Percentiles rank a stretch among this genome's conserved stretches.
Conservation (phyloP, 2,888 invertebrate species). For the Macaria notata region DNA sequence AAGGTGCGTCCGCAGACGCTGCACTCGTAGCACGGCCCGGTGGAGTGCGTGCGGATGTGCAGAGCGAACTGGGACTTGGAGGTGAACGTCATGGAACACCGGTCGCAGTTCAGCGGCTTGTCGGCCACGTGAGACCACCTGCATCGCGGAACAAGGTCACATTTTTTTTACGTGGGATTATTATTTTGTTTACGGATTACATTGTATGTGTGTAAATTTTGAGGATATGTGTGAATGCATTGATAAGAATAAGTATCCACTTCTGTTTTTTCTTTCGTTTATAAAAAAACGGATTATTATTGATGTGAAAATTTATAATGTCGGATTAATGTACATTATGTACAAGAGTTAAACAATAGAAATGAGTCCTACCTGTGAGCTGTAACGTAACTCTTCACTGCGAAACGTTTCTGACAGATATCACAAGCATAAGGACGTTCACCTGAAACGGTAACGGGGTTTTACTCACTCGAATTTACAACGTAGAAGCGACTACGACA, state of each 20-base stretch:
- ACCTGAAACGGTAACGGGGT: slow-evolving; percentile 70
- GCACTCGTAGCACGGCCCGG: slow-evolving; percentile 87
- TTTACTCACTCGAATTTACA: slow-evolving; percentile 10
- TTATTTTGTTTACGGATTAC: too few species aligned
- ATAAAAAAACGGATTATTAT: too few species aligned
- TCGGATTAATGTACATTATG: neutral
- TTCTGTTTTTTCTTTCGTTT: too few species aligned
- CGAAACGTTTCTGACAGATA: slow-evolving; percentile 90
- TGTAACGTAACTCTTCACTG: slow-evolving; percentile 91
- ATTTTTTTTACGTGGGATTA: too few species aligned
- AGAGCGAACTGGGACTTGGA: slow-evolving; percentile 89
- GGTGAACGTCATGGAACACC: slow-evolving; percentile 88
- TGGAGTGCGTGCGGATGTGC: slow-evolving; percentile 88
- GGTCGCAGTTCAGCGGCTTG: slow-evolving; percentile 87
- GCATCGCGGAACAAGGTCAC: slow-evolving; percentile 4
- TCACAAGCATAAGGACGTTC: slow-evolving; percentile 90
- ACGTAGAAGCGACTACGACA: neutral
- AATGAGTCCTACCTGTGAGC: slow-evolving; percentile 83
- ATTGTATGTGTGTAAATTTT: too few species aligned
- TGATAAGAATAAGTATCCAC: too few species aligned
- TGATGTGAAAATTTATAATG: too few species aligned
- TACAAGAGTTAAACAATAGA: neutral
- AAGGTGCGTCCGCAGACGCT: slow-evolving; percentile 88
- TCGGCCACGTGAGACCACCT: slow-evolving; percentile 91
- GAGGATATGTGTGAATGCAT: too few species aligned